Evolutionary conservation across 2,888 invertebrate genomes (phyloP).

Genomic region (Epinotia nisella): DNA sequence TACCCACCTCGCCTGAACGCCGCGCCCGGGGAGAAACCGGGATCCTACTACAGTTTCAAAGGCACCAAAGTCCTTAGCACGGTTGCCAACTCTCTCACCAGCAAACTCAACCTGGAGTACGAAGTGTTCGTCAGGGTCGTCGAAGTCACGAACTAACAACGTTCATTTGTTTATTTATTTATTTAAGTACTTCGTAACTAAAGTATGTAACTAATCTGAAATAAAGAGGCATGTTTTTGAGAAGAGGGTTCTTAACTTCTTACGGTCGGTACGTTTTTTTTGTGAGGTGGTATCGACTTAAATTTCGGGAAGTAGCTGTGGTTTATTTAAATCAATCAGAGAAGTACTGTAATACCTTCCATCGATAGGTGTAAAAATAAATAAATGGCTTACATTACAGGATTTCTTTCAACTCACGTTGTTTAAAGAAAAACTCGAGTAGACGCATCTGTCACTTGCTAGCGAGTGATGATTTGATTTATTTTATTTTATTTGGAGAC

Average conservation of each 20-base stretch:
- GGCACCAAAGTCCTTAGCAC: slow-evolving; percentile 68
- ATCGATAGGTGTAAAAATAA: too few relatives aligned
- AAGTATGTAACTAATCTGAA: slow-evolving; percentile 1
- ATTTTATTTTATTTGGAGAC: too few relatives aligned
- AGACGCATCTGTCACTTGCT: neutral
- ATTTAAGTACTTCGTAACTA: slow-evolving; percentile 4
- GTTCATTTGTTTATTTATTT: slow-evolving; percentile 29
- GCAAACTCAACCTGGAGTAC: slow-evolving; percentile 73
- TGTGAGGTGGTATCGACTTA: neutral
- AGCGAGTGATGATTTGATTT: too few relatives aligned
- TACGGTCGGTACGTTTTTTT: neutral
- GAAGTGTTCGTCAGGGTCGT: slow-evolving; percentile 76
- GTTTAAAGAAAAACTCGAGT: too few relatives aligned
- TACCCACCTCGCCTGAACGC: slow-evolving; percentile 67
- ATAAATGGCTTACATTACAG: too few relatives aligned
- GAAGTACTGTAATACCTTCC: too few relatives aligned
- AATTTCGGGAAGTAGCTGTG: neutral
- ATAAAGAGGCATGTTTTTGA: slow-evolving; percentile 28
- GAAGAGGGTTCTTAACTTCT: neutral
- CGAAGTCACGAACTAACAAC: slow-evolving; percentile 54
- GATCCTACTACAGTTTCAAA: slow-evolving; percentile 73
- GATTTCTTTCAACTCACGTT: too few relatives aligned
- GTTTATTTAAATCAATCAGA: too few relatives aligned
- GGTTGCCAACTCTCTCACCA: slow-evolving; percentile 61
- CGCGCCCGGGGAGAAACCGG: slow-evolving; percentile 66